Conservation (phyloP, 2,888 invertebrate genomes). For the Cerastis rubricosa region DNA sequence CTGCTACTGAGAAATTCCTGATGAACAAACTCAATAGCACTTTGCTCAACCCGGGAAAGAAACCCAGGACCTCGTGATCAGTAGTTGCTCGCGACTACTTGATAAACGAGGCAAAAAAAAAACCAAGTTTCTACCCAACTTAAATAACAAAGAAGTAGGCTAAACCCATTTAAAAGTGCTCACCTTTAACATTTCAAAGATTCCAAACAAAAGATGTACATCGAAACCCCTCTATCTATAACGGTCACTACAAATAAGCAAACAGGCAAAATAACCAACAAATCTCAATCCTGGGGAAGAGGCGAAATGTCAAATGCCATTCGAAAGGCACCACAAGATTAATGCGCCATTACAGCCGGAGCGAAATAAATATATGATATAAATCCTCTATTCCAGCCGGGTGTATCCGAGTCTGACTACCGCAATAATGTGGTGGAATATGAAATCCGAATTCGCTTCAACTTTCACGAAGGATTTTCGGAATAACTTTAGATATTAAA, state of each 20-base stretch:
- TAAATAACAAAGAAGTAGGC: not conserved
- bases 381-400: slow-evolving; percentile 68
- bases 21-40: no score
- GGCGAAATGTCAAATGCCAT: slow-evolving; percentile 75
- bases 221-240: slow-evolving; percentile 23
- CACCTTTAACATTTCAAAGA: not conserved
- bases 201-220: slow-evolving; percentile 27
- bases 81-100: no score
- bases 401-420: slow-evolving; percentile 62
- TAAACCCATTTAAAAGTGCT: not conserved
- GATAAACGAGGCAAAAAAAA: no score
- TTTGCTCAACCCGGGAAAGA: no score
- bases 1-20: no score
- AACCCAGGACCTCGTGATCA: no score
- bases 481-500: slow-evolving; percentile 60
- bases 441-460: slow-evolving; percentile 65
- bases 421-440: slow-evolving; percentile 66
- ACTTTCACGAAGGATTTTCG: slow-evolving; percentile 52
- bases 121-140: not conserved
- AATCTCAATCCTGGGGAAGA: slow-evolving; percentile 66
- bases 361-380: slow-evolving; percentile 77
- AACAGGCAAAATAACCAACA: slow-evolving; percentile 64
- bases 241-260: slow-evolving; percentile 59
- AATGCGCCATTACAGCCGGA: slow-evolving; percentile 77
- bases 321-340: slow-evolving; percentile 75